Percentiles rank a stretch among this genome's conserved stretches.
Evolutionary conservation across 2,888 invertebrate species (phyloP).

Genomic region (Byasa hedistus): DNA sequence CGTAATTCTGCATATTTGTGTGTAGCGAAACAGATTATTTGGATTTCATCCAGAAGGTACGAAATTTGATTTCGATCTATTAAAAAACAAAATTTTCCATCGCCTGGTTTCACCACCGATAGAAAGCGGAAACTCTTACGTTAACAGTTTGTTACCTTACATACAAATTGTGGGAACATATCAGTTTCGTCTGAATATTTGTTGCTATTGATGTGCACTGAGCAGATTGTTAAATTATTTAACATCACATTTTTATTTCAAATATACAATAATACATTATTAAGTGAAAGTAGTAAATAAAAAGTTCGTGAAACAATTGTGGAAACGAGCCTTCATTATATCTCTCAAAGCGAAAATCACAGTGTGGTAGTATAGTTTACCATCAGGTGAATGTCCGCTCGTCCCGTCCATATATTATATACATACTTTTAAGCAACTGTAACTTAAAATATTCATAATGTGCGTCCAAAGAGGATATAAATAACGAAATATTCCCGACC

Average conservation of each 20-base stretch:
- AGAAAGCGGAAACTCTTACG: conserved; percentile 40
- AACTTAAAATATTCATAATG: too few relatives aligned
- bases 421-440: too few relatives aligned
- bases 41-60: conserved; percentile 42
- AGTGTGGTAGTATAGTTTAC: too few relatives aligned
- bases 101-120: conserved; percentile 60
- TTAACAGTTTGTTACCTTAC: conserved; percentile 33
- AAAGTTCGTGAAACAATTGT: too few relatives aligned
- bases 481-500: conserved; percentile 29
- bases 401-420: too few relatives aligned
- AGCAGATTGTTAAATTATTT: not conserved
- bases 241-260: not conserved
- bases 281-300: too few relatives aligned
- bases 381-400: too few relatives aligned
- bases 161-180: conserved; percentile 28
- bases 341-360: too few relatives aligned
- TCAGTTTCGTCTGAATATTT: not conserved
- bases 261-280: too few relatives aligned
- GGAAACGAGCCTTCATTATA: too few relatives aligned
- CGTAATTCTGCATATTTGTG: conserved; percentile 13
- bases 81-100: conserved; percentile 41
- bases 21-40: conserved; percentile 14
- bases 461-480: not conserved
- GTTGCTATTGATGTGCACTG: too few relatives aligned
- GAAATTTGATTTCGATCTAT: conserved; percentile 28